Conservation (phyloP, 2,797 vertebrate genomes). For the Percopsis omiscomaycus region DNA sequence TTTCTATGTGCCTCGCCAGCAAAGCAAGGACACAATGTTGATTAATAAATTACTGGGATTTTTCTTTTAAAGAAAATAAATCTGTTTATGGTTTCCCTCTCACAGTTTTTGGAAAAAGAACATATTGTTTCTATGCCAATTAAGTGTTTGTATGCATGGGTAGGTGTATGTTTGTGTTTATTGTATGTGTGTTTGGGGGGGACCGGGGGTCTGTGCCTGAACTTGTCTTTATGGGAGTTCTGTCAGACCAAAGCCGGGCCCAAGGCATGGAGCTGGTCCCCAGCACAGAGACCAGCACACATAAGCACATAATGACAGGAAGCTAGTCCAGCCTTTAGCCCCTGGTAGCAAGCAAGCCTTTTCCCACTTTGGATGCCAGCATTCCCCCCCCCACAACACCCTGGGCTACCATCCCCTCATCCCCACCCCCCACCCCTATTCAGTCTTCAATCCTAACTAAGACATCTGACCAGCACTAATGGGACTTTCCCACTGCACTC, state of each 20-base stretch:
- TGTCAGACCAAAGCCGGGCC: conserved; percentile 26
- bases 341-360: conserved; percentile 9
- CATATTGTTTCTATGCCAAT: background rate
- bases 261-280: conserved; percentile 23
- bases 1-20: too few relatives aligned
- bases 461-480: conserved; percentile 49
- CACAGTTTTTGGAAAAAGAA: conserved; percentile 3
- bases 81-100: conserved; percentile 9
- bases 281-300: conserved; percentile 27
- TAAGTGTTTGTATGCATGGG: background rate
- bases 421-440: conserved; percentile 16
- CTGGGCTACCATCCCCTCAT: conserved; percentile 14
- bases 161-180: background rate
- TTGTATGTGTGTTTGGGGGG: conserved; percentile 9
- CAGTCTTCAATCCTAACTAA: conserved; percentile 22
- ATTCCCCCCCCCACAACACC: conserved; percentile 12
- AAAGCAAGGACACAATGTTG: conserved; percentile 5
- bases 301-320: conserved; percentile 65
- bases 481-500: conserved; percentile 52
- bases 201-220: background rate
- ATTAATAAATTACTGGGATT: too few relatives aligned
- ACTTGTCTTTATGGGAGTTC: conserved; percentile 3
- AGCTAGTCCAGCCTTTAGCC: conserved; percentile 34
- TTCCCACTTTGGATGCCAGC: conserved; percentile 32
- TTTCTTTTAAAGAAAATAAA: background rate